Percentiles rank a stretch among this genome's conserved stretches.
Conservation (phyloP, 2,797 vertebrate genomes). For the Halcyon badia region DNA sequence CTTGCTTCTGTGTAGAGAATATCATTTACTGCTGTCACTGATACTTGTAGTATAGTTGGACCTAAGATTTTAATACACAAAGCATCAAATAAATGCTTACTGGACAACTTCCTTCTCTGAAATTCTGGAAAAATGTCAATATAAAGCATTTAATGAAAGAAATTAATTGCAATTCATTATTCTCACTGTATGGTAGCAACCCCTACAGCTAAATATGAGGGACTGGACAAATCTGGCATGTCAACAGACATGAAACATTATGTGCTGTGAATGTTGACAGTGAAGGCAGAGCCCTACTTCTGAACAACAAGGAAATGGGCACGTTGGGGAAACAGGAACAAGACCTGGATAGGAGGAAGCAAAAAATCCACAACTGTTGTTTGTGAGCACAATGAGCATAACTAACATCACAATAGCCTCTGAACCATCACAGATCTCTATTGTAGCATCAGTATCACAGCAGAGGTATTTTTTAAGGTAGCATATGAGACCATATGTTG, state of each 20-base stretch:
- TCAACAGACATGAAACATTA: not conserved
- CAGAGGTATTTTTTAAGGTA: not conserved
- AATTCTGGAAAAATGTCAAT: not conserved
- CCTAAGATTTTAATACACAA: not conserved
- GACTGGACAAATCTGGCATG: not conserved
- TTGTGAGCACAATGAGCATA: not conserved
- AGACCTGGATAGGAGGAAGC: not conserved
- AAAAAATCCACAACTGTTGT: not conserved
- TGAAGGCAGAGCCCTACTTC: not conserved
- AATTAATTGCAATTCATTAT: not conserved
- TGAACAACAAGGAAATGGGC: not conserved
- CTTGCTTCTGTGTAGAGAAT: not conserved
- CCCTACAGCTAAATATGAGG: not conserved
- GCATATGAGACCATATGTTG: no score
- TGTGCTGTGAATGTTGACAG: not conserved
- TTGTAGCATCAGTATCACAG: not conserved
- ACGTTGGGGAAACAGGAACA: fast-evolving
- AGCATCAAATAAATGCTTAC: not conserved
- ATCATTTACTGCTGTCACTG: not conserved
- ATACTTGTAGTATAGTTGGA: not conserved
- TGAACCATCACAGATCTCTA: not conserved
- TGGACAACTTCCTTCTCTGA: not conserved
- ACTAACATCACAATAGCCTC: not conserved
- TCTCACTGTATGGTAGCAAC: not conserved
- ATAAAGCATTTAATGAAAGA: not conserved